These are phyloP conservation scores for Atrina japonica DNA, from an alignment of 2,888 invertebrate species.

Conservation along the genomic window DNA sequence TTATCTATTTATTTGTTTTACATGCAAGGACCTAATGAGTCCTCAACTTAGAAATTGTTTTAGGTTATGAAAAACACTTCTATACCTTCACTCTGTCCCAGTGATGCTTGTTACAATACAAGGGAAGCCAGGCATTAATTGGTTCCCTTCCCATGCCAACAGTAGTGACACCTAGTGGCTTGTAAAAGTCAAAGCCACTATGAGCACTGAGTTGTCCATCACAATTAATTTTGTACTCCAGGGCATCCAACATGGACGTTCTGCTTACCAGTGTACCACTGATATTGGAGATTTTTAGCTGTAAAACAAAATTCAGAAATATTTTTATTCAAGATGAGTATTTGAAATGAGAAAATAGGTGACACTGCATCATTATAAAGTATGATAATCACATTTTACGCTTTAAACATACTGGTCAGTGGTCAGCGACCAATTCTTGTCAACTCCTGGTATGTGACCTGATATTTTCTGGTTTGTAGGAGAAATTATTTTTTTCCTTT, in stretches of 20 bases:
- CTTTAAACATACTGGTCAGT: too few relatives aligned
- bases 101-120: conserved; percentile 60
- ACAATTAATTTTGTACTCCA: conserved; percentile 62
- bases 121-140: conserved; percentile 69
- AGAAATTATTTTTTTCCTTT: too few relatives aligned
- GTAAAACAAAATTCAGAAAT: conserved; percentile 1
- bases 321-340: background rate
- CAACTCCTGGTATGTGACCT: too few relatives aligned
- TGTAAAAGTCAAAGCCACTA: conserved; percentile 61
- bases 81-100: conserved; percentile 66
- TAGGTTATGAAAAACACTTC: too few relatives aligned
- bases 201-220: conserved; percentile 61
- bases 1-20: too few relatives aligned
- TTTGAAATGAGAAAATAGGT: background rate
- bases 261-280: conserved; percentile 63
- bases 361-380: too few relatives aligned
- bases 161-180: conserved; percentile 56
- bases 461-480: too few relatives aligned
- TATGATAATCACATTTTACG: too few relatives aligned
- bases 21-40: too few relatives aligned
- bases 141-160: conserved; percentile 63
- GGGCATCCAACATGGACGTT: conserved; percentile 61
- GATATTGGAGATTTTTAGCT: conserved; percentile 57
- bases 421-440: too few relatives aligned
- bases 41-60: too few relatives aligned